These are phyloP conservation scores for Poecilia gillii DNA, from an alignment of 2,797 vertebrate genomes.

Conservation along the genomic window DNA sequence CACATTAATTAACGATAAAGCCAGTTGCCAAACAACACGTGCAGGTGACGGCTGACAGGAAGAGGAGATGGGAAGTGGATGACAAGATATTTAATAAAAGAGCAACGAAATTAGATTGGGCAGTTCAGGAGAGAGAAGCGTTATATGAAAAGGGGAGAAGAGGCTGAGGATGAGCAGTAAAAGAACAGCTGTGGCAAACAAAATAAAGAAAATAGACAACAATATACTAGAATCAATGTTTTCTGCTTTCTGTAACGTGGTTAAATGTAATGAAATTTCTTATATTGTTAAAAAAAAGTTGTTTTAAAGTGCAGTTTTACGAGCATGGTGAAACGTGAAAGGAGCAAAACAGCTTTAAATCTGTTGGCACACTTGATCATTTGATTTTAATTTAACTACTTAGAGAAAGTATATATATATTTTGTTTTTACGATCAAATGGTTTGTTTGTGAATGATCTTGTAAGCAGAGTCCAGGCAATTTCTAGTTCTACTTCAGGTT, in stretches of 20 bases:
- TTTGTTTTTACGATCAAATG: background rate
- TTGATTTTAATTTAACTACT: background rate
- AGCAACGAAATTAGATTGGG: constrained; percentile 56
- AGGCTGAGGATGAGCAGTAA: constrained; percentile 37
- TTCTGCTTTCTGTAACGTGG: constrained; percentile 3
- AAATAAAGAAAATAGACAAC: constrained; percentile 43
- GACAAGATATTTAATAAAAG: constrained; percentile 55
- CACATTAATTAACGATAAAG: constrained; percentile 25
- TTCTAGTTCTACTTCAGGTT: background rate
- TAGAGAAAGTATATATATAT: background rate
- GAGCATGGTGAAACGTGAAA: background rate
- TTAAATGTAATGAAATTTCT: background rate
- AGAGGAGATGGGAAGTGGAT: constrained; percentile 42
- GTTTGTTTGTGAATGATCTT: background rate
- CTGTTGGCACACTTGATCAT: background rate
- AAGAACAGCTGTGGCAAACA: constrained; percentile 37
- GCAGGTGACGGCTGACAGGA: constrained; percentile 30
- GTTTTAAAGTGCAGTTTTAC: constrained; percentile 8
- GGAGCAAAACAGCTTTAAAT: background rate
- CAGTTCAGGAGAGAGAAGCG: constrained; percentile 30
- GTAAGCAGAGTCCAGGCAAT: background rate
- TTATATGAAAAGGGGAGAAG: constrained; percentile 46
- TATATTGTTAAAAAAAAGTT: background rate
- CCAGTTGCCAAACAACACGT: constrained; percentile 15
- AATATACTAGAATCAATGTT: constrained; percentile 44